phyloP scores from a whole-genome alignment of 2,888 invertebrate species.

The Protonemura montana region DNA sequence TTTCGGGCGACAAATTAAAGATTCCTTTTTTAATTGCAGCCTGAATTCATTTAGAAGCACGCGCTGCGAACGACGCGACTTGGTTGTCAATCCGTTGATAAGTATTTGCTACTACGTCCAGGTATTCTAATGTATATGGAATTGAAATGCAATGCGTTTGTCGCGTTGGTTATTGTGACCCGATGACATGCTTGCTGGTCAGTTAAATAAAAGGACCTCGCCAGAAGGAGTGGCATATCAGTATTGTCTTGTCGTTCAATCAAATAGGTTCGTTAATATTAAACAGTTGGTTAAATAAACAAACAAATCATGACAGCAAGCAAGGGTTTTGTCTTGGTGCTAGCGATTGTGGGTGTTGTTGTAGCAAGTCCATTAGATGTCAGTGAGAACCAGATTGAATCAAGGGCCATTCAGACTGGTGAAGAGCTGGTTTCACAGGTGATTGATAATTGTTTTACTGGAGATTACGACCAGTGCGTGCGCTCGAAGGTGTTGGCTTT shows the following conservation, averaged over 20 bases:
- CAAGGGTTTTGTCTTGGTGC: conserved; percentile 57
- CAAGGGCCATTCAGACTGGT: conserved; percentile 68
- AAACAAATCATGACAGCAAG: not conserved
- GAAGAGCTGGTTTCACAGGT: conserved; percentile 75
- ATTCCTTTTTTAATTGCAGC: conserved; percentile 37
- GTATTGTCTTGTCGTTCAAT: conserved; percentile 29
- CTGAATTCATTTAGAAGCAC: conserved; percentile 26
- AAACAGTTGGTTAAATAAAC: not conserved
- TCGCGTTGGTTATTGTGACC: conserved; percentile 21
- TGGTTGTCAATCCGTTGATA: not conserved
- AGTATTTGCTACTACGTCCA: not conserved
- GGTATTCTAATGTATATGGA: not conserved
- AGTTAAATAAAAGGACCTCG: conserved; percentile 48
- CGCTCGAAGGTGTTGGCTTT: conserved; percentile 80
- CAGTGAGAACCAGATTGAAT: conserved; percentile 65
- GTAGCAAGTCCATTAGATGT: conserved; percentile 63
- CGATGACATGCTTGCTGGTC: conserved; percentile 28
- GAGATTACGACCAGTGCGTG: conserved; percentile 69
- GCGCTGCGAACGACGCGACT: not conserved
- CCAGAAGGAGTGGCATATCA: conserved; percentile 50
- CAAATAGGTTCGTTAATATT: not conserved
- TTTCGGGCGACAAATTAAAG: conserved; percentile 18
- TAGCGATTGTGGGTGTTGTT: conserved; percentile 64
- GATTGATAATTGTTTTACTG: conserved; percentile 75
- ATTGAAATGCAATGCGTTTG: conserved; percentile 15